Conservation (phyloP, 2,113 vertebrate genomes). For the Sylvia atricapilla region DNA sequence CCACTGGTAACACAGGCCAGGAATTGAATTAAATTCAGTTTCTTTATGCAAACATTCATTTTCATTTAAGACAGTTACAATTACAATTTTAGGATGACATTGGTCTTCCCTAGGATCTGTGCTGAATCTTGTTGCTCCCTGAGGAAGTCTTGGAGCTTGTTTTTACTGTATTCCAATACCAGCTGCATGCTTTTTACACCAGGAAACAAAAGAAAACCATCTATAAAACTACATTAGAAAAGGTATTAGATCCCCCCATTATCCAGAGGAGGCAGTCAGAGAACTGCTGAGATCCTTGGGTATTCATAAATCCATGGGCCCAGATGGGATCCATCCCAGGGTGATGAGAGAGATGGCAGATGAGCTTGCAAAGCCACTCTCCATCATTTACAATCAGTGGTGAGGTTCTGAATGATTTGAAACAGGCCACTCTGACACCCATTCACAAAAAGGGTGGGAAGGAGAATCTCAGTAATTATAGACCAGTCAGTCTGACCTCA, state of each 20-base stretch:
- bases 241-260: not conserved
- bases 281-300: too few relatives aligned
- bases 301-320: too few relatives aligned
- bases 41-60: not conserved
- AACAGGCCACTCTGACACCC: too few relatives aligned
- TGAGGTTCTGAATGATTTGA: too few relatives aligned
- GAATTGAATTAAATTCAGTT: not conserved
- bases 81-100: accelerated
- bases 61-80: not conserved
- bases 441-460: too few relatives aligned
- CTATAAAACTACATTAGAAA: not conserved
- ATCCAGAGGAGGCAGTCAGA: too few relatives aligned
- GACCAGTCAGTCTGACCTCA: too few relatives aligned
- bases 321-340: too few relatives aligned
- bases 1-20: not conserved
- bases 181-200: not conserved
- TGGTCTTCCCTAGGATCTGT: not conserved
- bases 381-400: too few relatives aligned
- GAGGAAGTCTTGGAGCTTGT: not conserved
- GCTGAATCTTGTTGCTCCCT: not conserved
- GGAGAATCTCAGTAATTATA: too few relatives aligned
- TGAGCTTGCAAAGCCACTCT: too few relatives aligned
- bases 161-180: not conserved
- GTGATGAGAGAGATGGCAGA: too few relatives aligned
- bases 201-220: not conserved